phyloP scores from a whole-genome alignment of 2,888 invertebrate species.

The Cepaea hortensis region DNA sequence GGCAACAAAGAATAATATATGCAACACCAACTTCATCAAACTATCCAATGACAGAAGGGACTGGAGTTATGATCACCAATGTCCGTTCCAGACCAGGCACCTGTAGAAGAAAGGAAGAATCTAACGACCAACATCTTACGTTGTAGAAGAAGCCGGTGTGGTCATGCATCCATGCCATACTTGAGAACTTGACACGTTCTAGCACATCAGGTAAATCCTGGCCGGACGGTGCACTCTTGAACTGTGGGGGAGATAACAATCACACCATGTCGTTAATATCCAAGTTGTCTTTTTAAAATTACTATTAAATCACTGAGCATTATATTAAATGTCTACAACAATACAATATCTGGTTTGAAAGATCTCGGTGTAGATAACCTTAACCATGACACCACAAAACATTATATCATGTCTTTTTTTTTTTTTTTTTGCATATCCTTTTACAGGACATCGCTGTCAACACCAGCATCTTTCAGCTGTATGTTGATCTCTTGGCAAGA shows the following conservation, averaged over 20 bases:
- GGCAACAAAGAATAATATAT: too few species aligned
- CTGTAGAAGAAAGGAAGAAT: background rate
- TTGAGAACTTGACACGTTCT: conserved; percentile 92
- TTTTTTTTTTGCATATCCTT: too few species aligned
- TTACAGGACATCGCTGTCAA: too few species aligned
- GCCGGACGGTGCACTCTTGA: conserved; percentile 79
- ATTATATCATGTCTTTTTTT: too few species aligned
- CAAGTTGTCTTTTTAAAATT: background rate
- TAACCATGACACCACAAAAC: background rate
- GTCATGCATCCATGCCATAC: conserved; percentile 95
- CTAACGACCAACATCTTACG: conserved; percentile 62
- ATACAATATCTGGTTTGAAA: too few species aligned
- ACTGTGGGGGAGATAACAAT: conserved; percentile 59
- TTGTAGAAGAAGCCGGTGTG: conserved; percentile 95
- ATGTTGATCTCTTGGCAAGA: too few species aligned
- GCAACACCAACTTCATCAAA: too few species aligned
- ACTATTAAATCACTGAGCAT: too few species aligned
- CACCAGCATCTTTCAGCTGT: too few species aligned
- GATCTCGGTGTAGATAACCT: background rate
- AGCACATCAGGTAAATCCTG: conserved; percentile 92
- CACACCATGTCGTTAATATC: background rate
- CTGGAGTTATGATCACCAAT: background rate
- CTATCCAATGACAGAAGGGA: background rate
- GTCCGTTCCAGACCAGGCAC: background rate
- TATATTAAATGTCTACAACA: too few species aligned